Percentiles rank a stretch among this genome's conserved stretches.
Conservation (phyloP, 2,888 invertebrate genomes). For the Ferrisia virgata region DNA sequence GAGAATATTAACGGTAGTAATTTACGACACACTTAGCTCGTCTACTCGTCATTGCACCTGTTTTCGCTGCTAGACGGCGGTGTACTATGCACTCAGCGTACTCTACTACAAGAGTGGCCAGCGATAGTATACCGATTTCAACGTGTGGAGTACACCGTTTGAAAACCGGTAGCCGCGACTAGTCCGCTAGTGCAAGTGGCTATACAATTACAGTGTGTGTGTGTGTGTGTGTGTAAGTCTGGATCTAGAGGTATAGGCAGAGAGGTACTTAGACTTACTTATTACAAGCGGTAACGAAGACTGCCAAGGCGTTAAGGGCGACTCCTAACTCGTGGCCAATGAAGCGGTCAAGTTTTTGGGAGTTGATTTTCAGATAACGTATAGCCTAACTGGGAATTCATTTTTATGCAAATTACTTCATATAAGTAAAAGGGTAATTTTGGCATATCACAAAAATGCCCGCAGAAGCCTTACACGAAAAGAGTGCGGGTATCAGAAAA, state of each 20-base stretch:
- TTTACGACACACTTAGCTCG: conserved; percentile 29
- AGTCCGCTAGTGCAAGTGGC: not conserved
- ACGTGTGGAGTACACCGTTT: not conserved
- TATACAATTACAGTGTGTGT: too few species aligned
- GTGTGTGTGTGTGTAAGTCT: too few species aligned
- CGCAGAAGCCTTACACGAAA: not conserved
- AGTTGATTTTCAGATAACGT: conserved; percentile 8
- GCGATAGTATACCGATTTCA: too few species aligned
- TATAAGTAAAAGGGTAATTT: conserved; percentile 29
- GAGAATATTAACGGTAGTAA: conserved; percentile 20
- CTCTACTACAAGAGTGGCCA: too few species aligned
- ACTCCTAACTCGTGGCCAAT: not conserved
- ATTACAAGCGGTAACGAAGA: not conserved
- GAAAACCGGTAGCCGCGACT: conserved; percentile 14
- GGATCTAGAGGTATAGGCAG: too few species aligned
- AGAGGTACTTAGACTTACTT: too few species aligned
- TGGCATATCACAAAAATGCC: conserved; percentile 12
- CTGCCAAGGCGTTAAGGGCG: not conserved
- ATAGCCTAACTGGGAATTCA: not conserved
- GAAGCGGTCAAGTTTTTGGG: not conserved
- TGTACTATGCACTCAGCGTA: not conserved
- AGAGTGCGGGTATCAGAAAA: conserved; percentile 30
- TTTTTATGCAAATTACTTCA: conserved; percentile 39
- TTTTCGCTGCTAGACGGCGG: not conserved
- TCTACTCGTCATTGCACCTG: conserved; percentile 22